These are phyloP conservation scores for Argyra leucocephala DNA, from an alignment of 2,888 invertebrate species.

Conservation along the genomic window DNA sequence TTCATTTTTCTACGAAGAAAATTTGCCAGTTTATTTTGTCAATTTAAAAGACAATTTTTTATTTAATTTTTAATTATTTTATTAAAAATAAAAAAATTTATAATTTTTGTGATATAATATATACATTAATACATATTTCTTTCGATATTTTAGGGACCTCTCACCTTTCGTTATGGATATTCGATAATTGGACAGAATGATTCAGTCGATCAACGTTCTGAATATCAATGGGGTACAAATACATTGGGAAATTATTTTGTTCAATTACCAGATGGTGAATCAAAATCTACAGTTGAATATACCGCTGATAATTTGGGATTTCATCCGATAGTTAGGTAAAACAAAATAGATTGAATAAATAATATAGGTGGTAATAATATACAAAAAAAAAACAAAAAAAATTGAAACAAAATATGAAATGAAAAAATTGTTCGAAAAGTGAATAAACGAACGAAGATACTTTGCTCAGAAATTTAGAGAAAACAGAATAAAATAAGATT, in stretches of 20 bases:
- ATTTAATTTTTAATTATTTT: not conserved
- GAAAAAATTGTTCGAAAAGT: not conserved
- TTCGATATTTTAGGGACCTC: constrained; percentile 37
- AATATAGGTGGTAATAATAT: constrained; percentile 6
- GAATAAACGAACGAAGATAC: no score
- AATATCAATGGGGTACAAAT: constrained; percentile 43
- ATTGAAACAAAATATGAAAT: not conserved
- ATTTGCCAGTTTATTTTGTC: no score
- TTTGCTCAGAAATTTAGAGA: no score
- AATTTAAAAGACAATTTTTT: not conserved
- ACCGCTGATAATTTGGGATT: constrained; percentile 55
- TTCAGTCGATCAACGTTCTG: constrained; percentile 42
- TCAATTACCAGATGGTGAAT: constrained; percentile 32
- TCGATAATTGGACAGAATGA: constrained; percentile 40
- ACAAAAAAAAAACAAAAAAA: not conserved
- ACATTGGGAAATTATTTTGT: constrained; percentile 43
- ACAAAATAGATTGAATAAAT: no score
- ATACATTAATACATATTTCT: constrained; percentile 12
- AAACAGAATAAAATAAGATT: no score
- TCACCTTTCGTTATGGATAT: constrained; percentile 48
- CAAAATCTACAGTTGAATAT: constrained; percentile 51
- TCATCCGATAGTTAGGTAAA: constrained; percentile 49
- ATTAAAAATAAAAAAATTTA: not conserved
- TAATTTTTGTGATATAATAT: constrained; percentile 10
- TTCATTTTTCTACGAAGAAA: no score